Evolutionary conservation across 2,797 vertebrate species (phyloP).

Genomic region (Trematocara caparti): DNA sequence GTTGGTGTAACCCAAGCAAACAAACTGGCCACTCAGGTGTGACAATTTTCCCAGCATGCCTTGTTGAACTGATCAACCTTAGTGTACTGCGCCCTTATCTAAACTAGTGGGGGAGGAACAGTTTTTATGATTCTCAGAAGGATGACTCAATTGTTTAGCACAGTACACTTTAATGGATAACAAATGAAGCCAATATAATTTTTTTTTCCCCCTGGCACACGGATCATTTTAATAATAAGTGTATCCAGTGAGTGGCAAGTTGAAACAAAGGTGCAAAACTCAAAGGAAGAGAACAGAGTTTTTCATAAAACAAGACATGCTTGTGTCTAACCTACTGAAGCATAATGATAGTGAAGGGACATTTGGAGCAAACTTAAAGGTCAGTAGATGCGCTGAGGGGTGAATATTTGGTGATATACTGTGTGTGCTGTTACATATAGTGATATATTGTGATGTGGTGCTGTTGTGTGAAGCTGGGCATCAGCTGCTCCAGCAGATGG

Average conservation of each 20-base stretch:
- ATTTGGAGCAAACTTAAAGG: neutral
- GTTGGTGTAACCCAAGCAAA: conserved; percentile 42
- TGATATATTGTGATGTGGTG: conserved; percentile 1
- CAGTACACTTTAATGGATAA: neutral
- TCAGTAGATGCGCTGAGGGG: neutral
- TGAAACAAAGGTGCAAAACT: conserved; percentile 2
- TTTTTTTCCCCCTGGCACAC: neutral
- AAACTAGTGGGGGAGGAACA: conserved; percentile 40
- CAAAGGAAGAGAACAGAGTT: neutral
- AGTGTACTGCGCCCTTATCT: conserved; percentile 22
- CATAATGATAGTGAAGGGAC: no score
- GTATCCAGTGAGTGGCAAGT: neutral
- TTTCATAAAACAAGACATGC: neutral
- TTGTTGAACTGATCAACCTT: conserved; percentile 6
- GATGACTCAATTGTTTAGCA: conserved; percentile 52
- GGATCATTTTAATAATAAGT: neutral
- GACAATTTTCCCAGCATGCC: conserved; percentile 18
- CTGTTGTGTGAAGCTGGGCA: conserved; percentile 22
- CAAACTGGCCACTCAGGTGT: conserved; percentile 45
- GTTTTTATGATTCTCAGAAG: conserved; percentile 22
- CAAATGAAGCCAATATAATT: neutral
- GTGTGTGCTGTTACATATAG: neutral
- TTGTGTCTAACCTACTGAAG: neutral
- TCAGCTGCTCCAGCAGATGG: conserved; percentile 64
- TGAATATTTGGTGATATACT: neutral